Conservation (phyloP, 2,113 vertebrate species). For the Hypanus sabinus region DNA sequence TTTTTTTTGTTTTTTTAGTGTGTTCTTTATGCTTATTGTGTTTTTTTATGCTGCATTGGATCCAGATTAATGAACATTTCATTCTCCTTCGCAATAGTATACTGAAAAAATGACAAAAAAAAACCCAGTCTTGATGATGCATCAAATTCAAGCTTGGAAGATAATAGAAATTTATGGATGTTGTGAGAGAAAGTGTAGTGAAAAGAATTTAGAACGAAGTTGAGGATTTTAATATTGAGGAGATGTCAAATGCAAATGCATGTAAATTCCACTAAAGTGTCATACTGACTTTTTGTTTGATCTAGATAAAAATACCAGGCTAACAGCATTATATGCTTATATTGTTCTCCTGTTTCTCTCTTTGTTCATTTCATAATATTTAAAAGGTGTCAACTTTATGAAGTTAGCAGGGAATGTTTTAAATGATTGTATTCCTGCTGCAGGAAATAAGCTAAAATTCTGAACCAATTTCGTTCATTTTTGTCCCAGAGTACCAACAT, state of each 20-base stretch:
- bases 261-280: too few relatives aligned
- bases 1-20: too few relatives aligned
- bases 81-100: too few relatives aligned
- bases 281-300: not conserved
- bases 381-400: not conserved
- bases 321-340: not conserved
- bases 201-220: not conserved
- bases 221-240: not conserved
- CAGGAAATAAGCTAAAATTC: not conserved
- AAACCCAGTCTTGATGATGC: not conserved
- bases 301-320: not conserved
- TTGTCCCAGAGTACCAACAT: not conserved
- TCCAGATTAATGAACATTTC: too few relatives aligned
- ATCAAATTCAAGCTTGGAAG: not conserved
- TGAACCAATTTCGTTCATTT: not conserved
- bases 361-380: not conserved
- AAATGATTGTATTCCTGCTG: not conserved
- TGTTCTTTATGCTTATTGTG: too few relatives aligned
- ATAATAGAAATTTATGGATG: not conserved
- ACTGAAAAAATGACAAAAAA: too few relatives aligned
- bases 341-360: not conserved
- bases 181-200: too few relatives aligned
- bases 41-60: too few relatives aligned
- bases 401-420: not conserved
- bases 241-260: not conserved